These are phyloP conservation scores for Prinia subflava DNA, from an alignment of 2,113 vertebrate genomes.

Conservation along the genomic window DNA sequence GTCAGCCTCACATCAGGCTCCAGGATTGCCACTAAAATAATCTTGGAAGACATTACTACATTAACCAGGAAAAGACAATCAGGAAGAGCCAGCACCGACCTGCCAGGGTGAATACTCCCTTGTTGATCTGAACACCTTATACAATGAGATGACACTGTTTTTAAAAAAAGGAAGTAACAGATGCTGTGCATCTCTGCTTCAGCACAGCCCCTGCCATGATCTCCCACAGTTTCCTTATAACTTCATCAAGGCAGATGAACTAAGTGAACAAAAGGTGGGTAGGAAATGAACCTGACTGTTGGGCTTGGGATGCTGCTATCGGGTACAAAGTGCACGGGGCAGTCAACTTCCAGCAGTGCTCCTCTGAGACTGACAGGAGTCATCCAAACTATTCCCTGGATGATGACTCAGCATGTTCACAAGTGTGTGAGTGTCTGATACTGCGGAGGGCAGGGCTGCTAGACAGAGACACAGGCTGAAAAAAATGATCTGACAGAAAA, in stretches of 20 bases:
- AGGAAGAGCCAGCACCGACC: background rate
- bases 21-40: background rate
- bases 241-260: background rate
- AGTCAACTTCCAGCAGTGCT: rapidly evolving
- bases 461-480: background rate
- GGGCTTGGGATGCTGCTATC: background rate
- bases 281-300: background rate
- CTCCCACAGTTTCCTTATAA: background rate
- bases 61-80: background rate
- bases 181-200: background rate
- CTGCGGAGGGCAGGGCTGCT: rapidly evolving
- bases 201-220: background rate
- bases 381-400: background rate
- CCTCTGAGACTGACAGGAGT: background rate
- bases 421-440: background rate
- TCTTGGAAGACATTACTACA: background rate
- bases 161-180: background rate
- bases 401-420: background rate
- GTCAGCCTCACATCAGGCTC: background rate
- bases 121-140: background rate
- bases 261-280: background rate
- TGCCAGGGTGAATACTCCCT: background rate
- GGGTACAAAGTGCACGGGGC: background rate
- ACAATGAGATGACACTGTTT: rapidly evolving
- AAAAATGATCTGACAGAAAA: background rate